A percentile compares a stretch with the other conserved stretches of the same genome.
Evolutionary conservation across 2,888 invertebrate species (phyloP).

Genomic region (Himalopsyche tibetana): DNA sequence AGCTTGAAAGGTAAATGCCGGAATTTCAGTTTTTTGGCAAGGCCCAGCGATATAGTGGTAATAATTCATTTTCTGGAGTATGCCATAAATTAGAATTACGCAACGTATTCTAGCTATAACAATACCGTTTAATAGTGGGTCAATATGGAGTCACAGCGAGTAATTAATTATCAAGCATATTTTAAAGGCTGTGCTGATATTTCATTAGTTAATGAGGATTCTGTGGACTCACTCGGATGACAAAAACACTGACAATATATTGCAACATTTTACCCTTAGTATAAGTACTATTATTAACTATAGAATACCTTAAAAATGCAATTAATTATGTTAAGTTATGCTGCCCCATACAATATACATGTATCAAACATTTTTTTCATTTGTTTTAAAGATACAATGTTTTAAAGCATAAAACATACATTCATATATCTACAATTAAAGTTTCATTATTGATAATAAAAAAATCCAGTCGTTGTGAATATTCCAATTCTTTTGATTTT

Average conservation of each 20-base stretch:
- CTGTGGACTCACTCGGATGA: neutral
- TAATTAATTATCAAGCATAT: conserved; percentile 35
- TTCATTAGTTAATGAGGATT: conserved; percentile 38
- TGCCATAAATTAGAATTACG: conserved; percentile 44
- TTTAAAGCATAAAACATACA: too few relatives aligned
- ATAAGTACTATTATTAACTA: neutral
- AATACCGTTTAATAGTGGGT: conserved; percentile 44
- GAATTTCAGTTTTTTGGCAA: conserved; percentile 40
- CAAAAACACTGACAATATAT: neutral
- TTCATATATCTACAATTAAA: too few relatives aligned
- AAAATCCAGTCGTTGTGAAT: too few relatives aligned
- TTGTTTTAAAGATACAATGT: too few relatives aligned
- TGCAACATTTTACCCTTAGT: neutral
- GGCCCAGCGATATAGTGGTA: conserved; percentile 36
- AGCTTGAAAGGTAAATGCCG: conserved; percentile 43
- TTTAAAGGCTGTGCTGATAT: conserved; percentile 1
- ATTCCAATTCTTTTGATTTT: too few relatives aligned
- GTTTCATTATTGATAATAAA: too few relatives aligned
- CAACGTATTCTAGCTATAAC: conserved; percentile 30
- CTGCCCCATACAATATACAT: too few relatives aligned
- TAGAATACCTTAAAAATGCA: too few relatives aligned
- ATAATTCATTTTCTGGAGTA: conserved; percentile 44
- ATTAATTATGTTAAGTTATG: too few relatives aligned
- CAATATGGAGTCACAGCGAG: conserved; percentile 23
- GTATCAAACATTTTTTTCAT: too few relatives aligned